These are phyloP conservation scores for Pachyuromys duprasi DNA, from an alignment of 2,797 vertebrate genomes.

Conservation along the genomic window DNA sequence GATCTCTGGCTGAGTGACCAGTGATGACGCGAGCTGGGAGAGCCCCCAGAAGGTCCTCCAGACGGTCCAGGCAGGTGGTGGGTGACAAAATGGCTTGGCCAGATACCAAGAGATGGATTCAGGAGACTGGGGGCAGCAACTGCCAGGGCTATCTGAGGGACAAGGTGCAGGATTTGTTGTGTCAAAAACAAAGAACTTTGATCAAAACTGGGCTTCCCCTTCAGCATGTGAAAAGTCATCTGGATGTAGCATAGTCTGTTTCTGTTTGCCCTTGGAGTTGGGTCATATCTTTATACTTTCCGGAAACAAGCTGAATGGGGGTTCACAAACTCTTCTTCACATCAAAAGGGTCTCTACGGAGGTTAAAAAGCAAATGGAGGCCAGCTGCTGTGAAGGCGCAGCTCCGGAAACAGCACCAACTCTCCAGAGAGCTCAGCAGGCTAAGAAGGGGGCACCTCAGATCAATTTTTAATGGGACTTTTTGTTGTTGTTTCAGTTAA, in stretches of 20 bases:
- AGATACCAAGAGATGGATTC: not conserved
- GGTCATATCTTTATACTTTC: not conserved
- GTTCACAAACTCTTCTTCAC: not conserved
- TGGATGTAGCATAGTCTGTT: not conserved
- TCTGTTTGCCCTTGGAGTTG: not conserved
- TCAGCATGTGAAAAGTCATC: not conserved
- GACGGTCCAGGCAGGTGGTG: not conserved
- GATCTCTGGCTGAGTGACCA: not conserved
- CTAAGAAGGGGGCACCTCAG: not conserved
- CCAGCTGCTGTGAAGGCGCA: not conserved
- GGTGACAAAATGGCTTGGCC: not conserved
- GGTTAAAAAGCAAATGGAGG: not conserved
- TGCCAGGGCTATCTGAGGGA: not conserved
- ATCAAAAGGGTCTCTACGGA: conserved; percentile 3
- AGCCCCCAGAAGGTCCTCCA: not conserved
- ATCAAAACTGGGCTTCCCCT: conserved; percentile 13
- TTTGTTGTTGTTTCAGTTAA: not conserved
- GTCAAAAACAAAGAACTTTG: not conserved
- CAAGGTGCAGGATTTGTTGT: not conserved
- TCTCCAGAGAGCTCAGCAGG: not conserved
- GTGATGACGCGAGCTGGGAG: not conserved
- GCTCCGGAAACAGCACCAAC: not conserved
- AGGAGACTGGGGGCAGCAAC: not conserved
- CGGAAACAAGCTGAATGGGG: not conserved
- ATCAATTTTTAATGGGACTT: not conserved